phyloP scores from a whole-genome alignment of 2,888 invertebrate genomes.

The Eutolmus rufibarbis region DNA sequence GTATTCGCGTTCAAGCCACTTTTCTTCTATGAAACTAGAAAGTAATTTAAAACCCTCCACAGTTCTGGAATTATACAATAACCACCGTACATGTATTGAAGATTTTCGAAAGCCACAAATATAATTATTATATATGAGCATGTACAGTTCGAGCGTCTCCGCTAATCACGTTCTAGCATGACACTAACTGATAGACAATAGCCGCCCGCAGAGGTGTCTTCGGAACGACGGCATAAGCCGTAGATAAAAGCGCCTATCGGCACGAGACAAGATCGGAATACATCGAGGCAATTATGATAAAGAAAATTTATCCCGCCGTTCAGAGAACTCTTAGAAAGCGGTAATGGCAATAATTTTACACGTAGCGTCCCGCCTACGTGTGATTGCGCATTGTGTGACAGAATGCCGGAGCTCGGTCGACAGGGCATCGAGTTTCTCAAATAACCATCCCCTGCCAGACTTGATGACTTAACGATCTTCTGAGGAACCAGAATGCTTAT shows the following conservation, averaged over 20 bases:
- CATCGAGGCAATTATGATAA: slow-evolving; percentile 10
- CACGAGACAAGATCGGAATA: not conserved
- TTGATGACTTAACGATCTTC: not conserved
- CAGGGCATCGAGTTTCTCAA: not conserved
- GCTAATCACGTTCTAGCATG: not conserved
- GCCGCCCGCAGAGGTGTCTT: not conserved
- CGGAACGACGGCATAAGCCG: not conserved
- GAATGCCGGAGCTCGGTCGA: not conserved
- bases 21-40: not conserved
- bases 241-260: not conserved
- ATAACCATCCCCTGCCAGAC: not conserved
- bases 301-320: not conserved
- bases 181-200: not conserved
- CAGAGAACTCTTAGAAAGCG: not conserved
- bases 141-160: not conserved
- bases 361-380: not conserved
- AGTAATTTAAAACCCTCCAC: not conserved
- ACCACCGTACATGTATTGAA: not conserved
- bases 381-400: not conserved
- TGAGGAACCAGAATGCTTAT: not conserved
- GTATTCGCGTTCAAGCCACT: too few relatives aligned
- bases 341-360: slow-evolving; percentile 7
- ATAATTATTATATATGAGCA: not conserved
- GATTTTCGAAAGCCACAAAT: not conserved
- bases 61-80: not conserved